Evolutionary conservation across 2,797 vertebrate genomes (phyloP).

Genomic region (Microcaecilia unicolor): DNA sequence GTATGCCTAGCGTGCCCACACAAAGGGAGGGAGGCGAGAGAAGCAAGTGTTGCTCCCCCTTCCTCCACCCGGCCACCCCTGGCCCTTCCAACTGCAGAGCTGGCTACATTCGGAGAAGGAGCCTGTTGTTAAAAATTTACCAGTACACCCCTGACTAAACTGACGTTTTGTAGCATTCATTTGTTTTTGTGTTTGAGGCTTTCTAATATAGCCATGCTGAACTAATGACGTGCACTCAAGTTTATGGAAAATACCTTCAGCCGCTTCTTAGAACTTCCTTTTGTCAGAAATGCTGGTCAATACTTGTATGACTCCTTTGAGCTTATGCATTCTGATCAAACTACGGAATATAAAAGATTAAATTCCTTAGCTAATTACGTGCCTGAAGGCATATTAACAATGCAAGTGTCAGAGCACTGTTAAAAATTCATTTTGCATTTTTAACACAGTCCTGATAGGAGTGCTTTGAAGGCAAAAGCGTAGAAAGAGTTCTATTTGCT

Average conservation of each 20-base stretch:
- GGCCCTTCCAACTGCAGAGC: too few species aligned
- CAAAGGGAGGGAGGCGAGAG: too few species aligned
- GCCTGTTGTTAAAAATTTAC: too few species aligned
- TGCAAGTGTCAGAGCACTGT: slow-evolving; percentile 58
- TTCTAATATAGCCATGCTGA: slow-evolving; percentile 24
- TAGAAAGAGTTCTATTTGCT: slow-evolving; percentile 55
- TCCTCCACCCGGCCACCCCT: too few species aligned
- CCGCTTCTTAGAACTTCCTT: slow-evolving; percentile 37
- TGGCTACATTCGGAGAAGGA: too few species aligned
- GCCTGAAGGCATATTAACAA: slow-evolving; percentile 72
- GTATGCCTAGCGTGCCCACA: too few species aligned
- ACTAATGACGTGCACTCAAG: slow-evolving; percentile 32
- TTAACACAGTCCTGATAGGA: slow-evolving; percentile 57
- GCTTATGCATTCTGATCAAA: slow-evolving; percentile 63
- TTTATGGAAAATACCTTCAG: slow-evolving; percentile 39
- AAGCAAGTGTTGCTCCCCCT: too few species aligned
- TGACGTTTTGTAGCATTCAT: too few species aligned
- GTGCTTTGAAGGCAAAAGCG: slow-evolving; percentile 55
- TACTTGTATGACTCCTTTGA: slow-evolving; percentile 51
- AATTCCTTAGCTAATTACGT: slow-evolving; percentile 67
- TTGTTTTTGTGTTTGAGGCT: too few species aligned
- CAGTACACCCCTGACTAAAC: too few species aligned
- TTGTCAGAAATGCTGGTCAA: slow-evolving; percentile 57
- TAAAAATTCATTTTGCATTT: slow-evolving; percentile 63
- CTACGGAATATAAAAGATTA: slow-evolving; percentile 66